A percentile compares a stretch with the other conserved stretches of the same genome.
phyloP scores from a whole-genome alignment of 2,113 vertebrate species.

The Piliocolobus tephrosceles region DNA sequence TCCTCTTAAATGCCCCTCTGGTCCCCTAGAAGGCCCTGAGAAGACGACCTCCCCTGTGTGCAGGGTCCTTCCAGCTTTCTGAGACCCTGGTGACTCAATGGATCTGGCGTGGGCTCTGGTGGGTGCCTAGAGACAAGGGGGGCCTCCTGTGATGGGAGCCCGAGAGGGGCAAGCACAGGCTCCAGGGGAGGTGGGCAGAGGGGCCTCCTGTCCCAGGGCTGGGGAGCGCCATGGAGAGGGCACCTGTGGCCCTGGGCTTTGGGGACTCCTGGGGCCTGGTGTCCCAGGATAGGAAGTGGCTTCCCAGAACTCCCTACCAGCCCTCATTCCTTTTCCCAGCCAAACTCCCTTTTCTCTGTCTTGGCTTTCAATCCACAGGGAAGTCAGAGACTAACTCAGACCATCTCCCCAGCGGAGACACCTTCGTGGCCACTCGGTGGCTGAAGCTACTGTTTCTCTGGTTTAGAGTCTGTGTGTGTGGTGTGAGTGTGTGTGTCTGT shows the following conservation, averaged over 20 bases:
- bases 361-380: no score
- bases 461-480: neutral
- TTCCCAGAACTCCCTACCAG: neutral
- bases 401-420: neutral
- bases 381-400: neutral
- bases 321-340: no score
- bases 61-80: neutral
- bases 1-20: neutral
- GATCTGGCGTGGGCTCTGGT: neutral
- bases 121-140: neutral
- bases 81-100: neutral
- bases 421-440: accelerated
- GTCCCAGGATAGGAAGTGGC: neutral
- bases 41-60: neutral
- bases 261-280: neutral
- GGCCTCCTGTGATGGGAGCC: neutral
- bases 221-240: neutral
- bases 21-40: neutral
- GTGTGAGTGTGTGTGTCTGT: neutral
- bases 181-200: neutral
- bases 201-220: neutral
- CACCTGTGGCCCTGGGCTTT: neutral
- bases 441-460: neutral
- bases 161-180: neutral
- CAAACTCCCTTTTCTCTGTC: accelerated